Percentiles rank a stretch among this genome's conserved stretches.
Conservation (phyloP, 2,797 vertebrate genomes). For the Hydrophis major region DNA sequence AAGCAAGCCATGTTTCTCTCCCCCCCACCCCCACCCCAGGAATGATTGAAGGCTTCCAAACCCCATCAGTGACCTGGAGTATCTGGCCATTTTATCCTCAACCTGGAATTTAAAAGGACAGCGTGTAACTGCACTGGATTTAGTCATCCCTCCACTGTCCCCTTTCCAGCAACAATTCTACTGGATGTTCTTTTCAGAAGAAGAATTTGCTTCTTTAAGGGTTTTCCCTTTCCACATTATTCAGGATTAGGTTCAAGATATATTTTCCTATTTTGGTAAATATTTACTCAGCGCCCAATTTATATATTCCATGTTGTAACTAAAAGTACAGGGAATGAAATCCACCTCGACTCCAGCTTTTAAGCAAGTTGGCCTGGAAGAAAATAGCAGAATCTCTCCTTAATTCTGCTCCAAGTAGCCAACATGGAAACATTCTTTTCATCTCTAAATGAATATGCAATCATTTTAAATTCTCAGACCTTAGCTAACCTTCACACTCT, state of each 20-base stretch:
- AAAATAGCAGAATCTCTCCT: background rate
- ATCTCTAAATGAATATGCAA: constrained; percentile 35
- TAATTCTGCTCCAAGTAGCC: constrained; percentile 14
- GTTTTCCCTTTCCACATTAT: background rate
- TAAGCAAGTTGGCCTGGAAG: background rate
- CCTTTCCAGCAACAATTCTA: background rate
- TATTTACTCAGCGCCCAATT: background rate
- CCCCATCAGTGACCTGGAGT: background rate
- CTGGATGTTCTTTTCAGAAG: background rate
- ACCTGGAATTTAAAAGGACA: background rate
- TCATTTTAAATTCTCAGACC: constrained; percentile 27
- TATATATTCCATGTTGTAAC: background rate
- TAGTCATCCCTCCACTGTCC: background rate
- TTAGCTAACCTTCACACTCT: background rate
- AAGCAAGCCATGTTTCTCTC: background rate
- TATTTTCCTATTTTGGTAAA: background rate
- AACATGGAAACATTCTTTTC: constrained; percentile 24
- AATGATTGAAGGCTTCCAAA: background rate
- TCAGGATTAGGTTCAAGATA: background rate
- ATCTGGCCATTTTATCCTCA: background rate
- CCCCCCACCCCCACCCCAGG: accelerated
- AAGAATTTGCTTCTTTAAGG: background rate
- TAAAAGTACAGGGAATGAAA: background rate
- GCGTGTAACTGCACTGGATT: background rate
- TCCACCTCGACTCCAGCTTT: background rate